A percentile compares a stretch with the other conserved stretches of the same genome.
Conservation (phyloP, 2,113 vertebrate genomes). For the Tachysurus vachellii region DNA sequence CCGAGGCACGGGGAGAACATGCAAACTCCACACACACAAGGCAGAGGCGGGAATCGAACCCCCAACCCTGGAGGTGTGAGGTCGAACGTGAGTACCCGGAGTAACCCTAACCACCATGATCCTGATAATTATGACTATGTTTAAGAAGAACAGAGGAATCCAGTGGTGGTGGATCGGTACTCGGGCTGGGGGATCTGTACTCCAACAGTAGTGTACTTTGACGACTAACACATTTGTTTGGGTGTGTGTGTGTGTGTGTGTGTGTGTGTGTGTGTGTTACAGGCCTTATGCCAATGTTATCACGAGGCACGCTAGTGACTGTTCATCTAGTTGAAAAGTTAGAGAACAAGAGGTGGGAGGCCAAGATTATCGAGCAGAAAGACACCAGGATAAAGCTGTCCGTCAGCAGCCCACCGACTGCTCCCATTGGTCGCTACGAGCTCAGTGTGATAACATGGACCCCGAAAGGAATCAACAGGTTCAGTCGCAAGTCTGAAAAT, state of each 20-base stretch:
- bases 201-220: neutral
- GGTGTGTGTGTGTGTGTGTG: no score
- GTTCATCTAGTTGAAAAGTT: constrained; percentile 75
- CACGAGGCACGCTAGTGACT: constrained; percentile 82
- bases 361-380: constrained; percentile 70
- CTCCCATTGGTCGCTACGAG: constrained; percentile 81
- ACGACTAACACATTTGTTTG: neutral
- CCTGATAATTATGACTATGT: no score
- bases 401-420: constrained; percentile 71
- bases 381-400: constrained; percentile 69
- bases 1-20: no score
- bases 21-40: no score
- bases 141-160: neutral
- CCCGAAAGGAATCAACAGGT: constrained; percentile 58
- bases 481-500: constrained; percentile 65
- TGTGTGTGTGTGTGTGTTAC: constrained; percentile 11
- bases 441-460: constrained; percentile 71
- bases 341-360: constrained; percentile 78
- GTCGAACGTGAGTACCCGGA: no score
- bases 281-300: constrained; percentile 78
- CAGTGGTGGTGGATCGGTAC: neutral
- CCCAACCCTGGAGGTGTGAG: no score
- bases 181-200: neutral
- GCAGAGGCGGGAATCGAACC: no score
- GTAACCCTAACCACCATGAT: no score